Evolutionary conservation across 2,888 invertebrate genomes (phyloP), one percentile per base, ranked within the genome.

Genomic region (Mythimna impura): DNA sequence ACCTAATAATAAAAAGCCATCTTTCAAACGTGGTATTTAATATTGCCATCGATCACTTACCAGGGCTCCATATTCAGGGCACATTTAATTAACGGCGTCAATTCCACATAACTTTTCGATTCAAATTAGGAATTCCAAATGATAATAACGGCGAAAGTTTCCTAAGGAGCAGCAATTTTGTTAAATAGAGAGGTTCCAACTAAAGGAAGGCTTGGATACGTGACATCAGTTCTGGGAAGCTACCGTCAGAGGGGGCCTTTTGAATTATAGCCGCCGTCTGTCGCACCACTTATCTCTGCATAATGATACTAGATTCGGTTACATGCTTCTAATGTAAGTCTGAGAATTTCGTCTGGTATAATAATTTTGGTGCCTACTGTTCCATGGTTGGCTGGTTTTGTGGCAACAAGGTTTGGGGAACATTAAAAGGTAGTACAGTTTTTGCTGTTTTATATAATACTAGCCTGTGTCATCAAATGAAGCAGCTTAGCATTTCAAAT

Each of bases 241-340:
- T 75, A 73, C 72, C 71, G 70, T 47, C 68, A 14, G 78, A 62
- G 73, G 83, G 86, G 83, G 84, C 86, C 89, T 88, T 88, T 89
- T 91, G 91, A 93, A 90, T 93, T 91, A 93, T 91, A 88, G 88
- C 85, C 85, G 83, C 88, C 88, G 90, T 89, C 90, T 90, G 90
- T 88, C 89, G 85, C 87, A 84, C 85, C 90, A 92, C 93, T 93
- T 92, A 92, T 91, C 90, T 91, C 86, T 86, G 88, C 88, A 91
- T 93, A 93, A 93, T 92, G 90, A 91, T 91, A 89, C 71, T 73
- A 91, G 89, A 91, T 92, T 91, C 89, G 86, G 90, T 92, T 92
- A 92, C 91, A 88, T 86, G 88, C 89, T 88, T 87, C 88, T 87
- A 83, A 85, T 87, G 86, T 88, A 85, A 84, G 78, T 69, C 71